These are phyloP conservation scores for Lepidocyrtinus sp. DNA, from an alignment of 2,888 invertebrate genomes.

Conservation along the genomic window DNA sequence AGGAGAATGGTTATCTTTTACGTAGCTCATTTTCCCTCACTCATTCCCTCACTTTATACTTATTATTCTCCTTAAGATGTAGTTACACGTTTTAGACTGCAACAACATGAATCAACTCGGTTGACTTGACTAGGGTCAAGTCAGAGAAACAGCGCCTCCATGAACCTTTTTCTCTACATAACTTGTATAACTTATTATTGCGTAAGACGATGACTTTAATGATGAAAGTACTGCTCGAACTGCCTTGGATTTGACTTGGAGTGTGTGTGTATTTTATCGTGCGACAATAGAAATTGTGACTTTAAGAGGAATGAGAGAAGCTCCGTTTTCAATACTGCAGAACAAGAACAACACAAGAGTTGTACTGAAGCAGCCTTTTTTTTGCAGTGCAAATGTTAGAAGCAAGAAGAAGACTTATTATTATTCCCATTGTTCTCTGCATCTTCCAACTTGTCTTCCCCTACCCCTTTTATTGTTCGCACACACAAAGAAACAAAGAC, in stretches of 20 bases:
- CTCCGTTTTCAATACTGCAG: neutral
- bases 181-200: constrained; percentile 15
- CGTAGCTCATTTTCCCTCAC: neutral
- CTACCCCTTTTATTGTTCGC: neutral
- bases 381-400: neutral
- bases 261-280: neutral
- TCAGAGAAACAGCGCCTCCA: neutral
- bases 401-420: neutral
- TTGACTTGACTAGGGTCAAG: constrained; percentile 3
- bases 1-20: constrained; percentile 24
- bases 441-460: neutral
- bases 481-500: neutral
- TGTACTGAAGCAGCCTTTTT: neutral
- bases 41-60: neutral
- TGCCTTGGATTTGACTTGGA: too few relatives aligned
- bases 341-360: too few relatives aligned
- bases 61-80: neutral
- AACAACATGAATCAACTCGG: constrained; percentile 7
- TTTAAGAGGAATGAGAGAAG: neutral
- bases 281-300: constrained; percentile 8
- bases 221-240: neutral
- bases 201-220: constrained; percentile 6
- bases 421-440: constrained; percentile 9
- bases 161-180: constrained; percentile 3
- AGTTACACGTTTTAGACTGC: neutral